Percentiles rank a stretch among this genome's conserved stretches.
Evolutionary conservation across 2,113 vertebrate genomes (phyloP).

Genomic region (Heliornis fulica): DNA sequence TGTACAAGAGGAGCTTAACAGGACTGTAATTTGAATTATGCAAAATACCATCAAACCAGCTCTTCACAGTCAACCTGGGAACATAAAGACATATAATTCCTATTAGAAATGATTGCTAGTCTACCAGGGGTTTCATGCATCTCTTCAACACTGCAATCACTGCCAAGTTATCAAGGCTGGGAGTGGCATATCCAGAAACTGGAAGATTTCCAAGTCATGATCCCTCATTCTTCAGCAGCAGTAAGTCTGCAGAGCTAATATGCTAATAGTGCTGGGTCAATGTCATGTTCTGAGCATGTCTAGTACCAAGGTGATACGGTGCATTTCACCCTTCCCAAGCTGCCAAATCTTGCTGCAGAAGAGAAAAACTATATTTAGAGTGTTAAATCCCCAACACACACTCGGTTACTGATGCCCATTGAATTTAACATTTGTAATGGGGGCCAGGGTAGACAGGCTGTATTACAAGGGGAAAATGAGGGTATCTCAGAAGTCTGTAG

Average conservation of each 20-base stretch:
- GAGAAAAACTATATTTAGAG: neutral
- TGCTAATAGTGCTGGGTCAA: neutral
- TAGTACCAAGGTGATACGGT: neutral
- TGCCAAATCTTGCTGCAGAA: neutral
- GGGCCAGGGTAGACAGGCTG: neutral
- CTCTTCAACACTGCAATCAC: neutral
- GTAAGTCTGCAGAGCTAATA: neutral
- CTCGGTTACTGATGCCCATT: neutral
- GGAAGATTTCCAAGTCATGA: conserved; percentile 19
- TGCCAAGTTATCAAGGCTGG: conserved; percentile 7
- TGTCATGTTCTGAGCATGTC: neutral
- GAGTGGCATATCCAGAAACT: neutral
- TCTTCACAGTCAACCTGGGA: neutral
- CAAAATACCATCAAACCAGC: conserved; percentile 10
- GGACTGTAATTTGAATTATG: conserved; percentile 6
- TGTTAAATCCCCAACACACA: neutral
- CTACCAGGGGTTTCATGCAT: neutral
- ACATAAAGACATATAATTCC: neutral
- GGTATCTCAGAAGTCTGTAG: neutral
- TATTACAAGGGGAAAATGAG: no score
- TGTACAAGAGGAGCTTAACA: neutral
- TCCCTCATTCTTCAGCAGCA: neutral
- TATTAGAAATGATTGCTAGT: neutral
- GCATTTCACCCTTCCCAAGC: neutral
- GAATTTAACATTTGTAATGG: neutral